Evolutionary conservation across 1,140 invertebrate species (phyloP).

Genomic region (Hesperophylax magnus): DNA sequence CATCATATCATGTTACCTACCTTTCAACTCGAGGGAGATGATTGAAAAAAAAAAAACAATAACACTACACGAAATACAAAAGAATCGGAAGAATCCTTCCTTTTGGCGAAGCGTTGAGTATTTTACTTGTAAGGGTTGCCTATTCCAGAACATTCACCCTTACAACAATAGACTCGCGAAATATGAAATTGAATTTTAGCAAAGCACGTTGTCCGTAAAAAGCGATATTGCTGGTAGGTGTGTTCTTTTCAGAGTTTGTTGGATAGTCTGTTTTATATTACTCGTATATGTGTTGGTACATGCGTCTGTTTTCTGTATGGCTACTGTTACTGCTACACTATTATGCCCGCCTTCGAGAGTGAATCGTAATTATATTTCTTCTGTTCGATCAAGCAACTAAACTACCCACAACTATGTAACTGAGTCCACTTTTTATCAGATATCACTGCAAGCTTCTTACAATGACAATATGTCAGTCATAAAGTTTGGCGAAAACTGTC

Average conservation of each 20-base stretch:
- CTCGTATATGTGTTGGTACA: no score
- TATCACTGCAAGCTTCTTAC: no score
- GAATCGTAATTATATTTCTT: no score
- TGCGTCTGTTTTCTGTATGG: no score
- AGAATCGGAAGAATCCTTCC: background rate
- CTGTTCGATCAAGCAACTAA: no score
- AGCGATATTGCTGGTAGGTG: conserved; percentile 27
- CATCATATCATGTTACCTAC: conserved; percentile 11
- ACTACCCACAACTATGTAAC: no score
- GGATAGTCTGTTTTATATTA: background rate
- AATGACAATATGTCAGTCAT: no score
- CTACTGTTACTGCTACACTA: no score
- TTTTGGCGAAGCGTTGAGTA: conserved; percentile 9
- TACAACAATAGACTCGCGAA: conserved; percentile 17
- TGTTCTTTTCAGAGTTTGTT: background rate
- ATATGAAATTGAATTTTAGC: conserved; percentile 36
- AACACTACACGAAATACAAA: conserved; percentile 9
- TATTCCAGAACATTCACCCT: conserved; percentile 9
- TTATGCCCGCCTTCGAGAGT: no score
- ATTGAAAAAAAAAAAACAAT: background rate
- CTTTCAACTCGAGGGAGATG: background rate
- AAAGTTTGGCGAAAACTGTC: no score
- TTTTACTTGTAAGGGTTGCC: background rate
- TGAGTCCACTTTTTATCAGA: no score
- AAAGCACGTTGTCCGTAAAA: conserved; percentile 33